Evolutionary conservation across 2,888 invertebrate species (phyloP), one percentile per base, ranked within the genome.

Genomic region (Agriopis marginaria): DNA sequence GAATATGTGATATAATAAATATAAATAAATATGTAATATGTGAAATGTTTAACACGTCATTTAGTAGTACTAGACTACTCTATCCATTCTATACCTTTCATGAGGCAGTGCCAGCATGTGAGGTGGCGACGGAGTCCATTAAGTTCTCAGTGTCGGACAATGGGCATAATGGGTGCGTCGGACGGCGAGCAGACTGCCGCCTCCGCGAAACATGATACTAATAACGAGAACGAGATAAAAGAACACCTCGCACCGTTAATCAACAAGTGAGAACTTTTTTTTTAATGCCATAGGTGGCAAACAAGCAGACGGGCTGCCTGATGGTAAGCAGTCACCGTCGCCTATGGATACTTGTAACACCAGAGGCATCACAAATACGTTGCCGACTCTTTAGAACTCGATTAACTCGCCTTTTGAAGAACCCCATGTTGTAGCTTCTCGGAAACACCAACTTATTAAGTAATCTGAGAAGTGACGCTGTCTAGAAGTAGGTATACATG

Each of bases 81-180:
- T 53, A 40, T 54, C 4, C n/a, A n/a, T 54, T 54, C 1, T 39
- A 8, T 39, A 54, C 23, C 8, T 47, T 73, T 73, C 73, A 74
- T 74, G 70, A 59, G 44, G 51, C 40, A 58, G 47, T 56, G 63
- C 54, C 65, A 40, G 58, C 56, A 53, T 72, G 70, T 72, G 78
- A 80, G 77, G 78, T 75, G 77, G 77, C 80, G 77, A 83, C 87
- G 83, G 85, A 82, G 85, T 90, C 93, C 93, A 93, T 93, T 93
- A 93, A 85, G 88, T 84, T 88, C 89, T 92, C 91, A 88, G 84
- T 89, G 85, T 89, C 90, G 85, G 86, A 87, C 88, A 89, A 86
- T 83, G 73, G 84, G 78, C 77, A 91, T 89, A 91, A 90, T 86
- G 82, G 87, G 76, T 76, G 79, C 80, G 82, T 77, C 83, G 75